A percentile compares a stretch with the other conserved stretches of the same genome.
Evolutionary conservation across 2,113 vertebrate genomes (phyloP).

Genomic region (Coracopsis vasa): DNA sequence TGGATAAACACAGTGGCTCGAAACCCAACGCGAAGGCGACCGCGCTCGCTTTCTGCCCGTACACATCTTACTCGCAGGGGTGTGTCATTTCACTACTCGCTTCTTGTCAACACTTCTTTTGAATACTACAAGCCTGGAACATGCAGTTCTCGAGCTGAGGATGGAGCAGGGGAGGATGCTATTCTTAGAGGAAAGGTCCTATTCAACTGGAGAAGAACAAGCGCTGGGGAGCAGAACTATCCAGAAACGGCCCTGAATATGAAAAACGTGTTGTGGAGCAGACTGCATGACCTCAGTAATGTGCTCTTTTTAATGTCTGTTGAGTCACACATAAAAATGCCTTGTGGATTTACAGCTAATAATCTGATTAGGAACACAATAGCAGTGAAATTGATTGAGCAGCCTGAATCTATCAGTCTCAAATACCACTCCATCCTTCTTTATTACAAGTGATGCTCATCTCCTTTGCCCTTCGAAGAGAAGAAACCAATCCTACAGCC

Average conservation of each 20-base stretch:
- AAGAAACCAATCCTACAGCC: background rate
- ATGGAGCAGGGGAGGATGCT: conserved; percentile 58
- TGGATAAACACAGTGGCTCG: rapidly evolving
- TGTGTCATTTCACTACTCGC: background rate
- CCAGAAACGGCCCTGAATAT: background rate
- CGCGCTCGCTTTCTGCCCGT: rapidly evolving
- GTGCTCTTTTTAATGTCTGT: conserved; percentile 17
- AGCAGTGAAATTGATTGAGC: conserved; percentile 6
- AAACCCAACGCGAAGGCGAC: background rate
- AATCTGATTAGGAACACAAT: conserved; percentile 26
- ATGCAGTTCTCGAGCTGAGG: conserved; percentile 39
- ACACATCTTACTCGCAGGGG: background rate
- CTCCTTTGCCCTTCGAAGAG: background rate
- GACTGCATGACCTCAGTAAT: conserved; percentile 28
- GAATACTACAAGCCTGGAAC: conserved; percentile 27
- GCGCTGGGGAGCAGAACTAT: background rate
- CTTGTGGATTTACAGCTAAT: conserved; percentile 42
- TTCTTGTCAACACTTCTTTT: conserved; percentile 20
- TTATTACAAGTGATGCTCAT: background rate
- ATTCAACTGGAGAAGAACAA: conserved; percentile 21
- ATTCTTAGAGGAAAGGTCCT: conserved; percentile 61
- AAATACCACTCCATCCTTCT: background rate
- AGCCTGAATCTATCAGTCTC: background rate
- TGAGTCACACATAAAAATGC: conserved; percentile 31
- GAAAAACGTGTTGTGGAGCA: background rate